phyloP scores from a whole-genome alignment of 2,888 invertebrate species.

The Drosophila suboccidentalis region DNA sequence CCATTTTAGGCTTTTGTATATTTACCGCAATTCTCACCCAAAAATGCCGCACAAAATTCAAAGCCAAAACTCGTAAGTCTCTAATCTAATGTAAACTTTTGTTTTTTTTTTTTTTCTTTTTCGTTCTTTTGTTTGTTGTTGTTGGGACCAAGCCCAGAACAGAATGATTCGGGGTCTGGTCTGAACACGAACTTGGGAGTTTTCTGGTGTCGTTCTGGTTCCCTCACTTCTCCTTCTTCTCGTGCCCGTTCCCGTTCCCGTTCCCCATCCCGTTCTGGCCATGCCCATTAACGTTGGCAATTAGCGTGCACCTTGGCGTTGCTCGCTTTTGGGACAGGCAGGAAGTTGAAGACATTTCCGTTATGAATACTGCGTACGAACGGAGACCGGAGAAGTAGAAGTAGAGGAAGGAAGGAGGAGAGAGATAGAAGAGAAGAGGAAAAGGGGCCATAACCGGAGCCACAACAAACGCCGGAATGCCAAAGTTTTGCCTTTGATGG shows the following conservation, averaged over 20 bases:
- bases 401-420: neutral
- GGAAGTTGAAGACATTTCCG: slow-evolving; percentile 67
- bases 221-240: neutral
- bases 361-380: slow-evolving; percentile 58
- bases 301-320: slow-evolving; percentile 60
- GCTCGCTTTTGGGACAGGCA: slow-evolving; percentile 34
- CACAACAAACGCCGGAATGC: slow-evolving; percentile 56
- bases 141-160: slow-evolving; percentile 18
- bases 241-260: neutral
- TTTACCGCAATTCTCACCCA: slow-evolving; percentile 42
- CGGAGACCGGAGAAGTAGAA: neutral
- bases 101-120: slow-evolving; percentile 9
- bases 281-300: slow-evolving; percentile 60
- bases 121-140: neutral
- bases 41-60: slow-evolving; percentile 25
- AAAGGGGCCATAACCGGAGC: slow-evolving; percentile 24
- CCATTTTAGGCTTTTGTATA: slow-evolving; percentile 34
- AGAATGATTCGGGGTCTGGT: slow-evolving; percentile 8
- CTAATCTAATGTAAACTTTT: slow-evolving; percentile 68
- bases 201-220: slow-evolving; percentile 7
- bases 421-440: neutral
- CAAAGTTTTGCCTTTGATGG: slow-evolving; percentile 74
- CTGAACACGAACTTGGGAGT: slow-evolving; percentile 10
- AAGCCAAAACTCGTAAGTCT: slow-evolving; percentile 43
- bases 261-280: slow-evolving; percentile 23